These are phyloP conservation scores for Scelioninae gen. 1 DNA, from an alignment of 2,888 invertebrate species.

Conservation along the genomic window DNA sequence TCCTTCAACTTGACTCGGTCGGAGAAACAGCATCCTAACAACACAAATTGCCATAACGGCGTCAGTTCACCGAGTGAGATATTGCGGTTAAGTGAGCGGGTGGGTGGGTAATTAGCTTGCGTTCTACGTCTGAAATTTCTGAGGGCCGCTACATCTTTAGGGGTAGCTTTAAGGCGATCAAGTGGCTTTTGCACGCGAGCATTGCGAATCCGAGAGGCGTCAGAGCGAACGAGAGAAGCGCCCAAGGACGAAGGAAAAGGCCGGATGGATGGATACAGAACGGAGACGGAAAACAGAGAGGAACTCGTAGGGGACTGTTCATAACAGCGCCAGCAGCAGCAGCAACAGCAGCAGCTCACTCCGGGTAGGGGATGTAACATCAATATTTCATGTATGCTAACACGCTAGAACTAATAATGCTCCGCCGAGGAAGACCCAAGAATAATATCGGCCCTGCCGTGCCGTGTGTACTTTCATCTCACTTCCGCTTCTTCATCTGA, in stretches of 20 bases:
- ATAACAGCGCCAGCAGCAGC: slow-evolving; percentile 60
- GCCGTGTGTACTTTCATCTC: slow-evolving; percentile 33
- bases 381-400: slow-evolving; percentile 85
- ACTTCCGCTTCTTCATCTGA: slow-evolving; percentile 8
- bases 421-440: slow-evolving; percentile 82
- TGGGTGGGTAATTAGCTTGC: slow-evolving; percentile 67
- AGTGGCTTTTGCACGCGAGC: slow-evolving; percentile 65
- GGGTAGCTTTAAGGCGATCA: slow-evolving; percentile 77
- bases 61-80: slow-evolving; percentile 61
- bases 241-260: slow-evolving; percentile 1
- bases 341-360: slow-evolving; percentile 57
- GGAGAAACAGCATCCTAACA: slow-evolving; percentile 28
- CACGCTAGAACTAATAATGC: slow-evolving; percentile 84
- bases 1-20: slow-evolving; percentile 40
- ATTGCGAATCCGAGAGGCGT: slow-evolving; percentile 59
- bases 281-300: slow-evolving; percentile 44
- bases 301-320: slow-evolving; percentile 63
- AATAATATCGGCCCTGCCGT: slow-evolving; percentile 81
- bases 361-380: slow-evolving; percentile 79
- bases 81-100: slow-evolving; percentile 64
- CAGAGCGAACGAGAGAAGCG: slow-evolving; percentile 46
- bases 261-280: slow-evolving; percentile 36
- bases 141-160: slow-evolving; percentile 75
- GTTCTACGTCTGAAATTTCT: slow-evolving; percentile 70
- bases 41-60: slow-evolving; percentile 61